These are phyloP conservation scores for Alethe diademata DNA, from an alignment of 2,113 vertebrate genomes.

Conservation along the genomic window DNA sequence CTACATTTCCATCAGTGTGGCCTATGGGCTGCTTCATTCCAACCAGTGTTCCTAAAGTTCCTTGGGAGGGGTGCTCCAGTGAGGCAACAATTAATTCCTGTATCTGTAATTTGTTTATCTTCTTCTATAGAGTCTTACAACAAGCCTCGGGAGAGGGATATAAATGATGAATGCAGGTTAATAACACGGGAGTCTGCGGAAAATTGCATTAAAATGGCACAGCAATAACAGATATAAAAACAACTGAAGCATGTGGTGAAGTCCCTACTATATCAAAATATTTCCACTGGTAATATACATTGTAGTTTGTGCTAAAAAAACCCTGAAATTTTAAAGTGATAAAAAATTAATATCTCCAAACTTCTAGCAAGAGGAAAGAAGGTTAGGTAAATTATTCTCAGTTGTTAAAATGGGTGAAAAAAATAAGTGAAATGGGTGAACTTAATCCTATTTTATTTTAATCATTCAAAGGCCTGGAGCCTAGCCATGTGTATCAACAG, in stretches of 20 bases:
- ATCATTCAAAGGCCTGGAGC: not conserved
- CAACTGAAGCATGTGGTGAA: conserved; percentile 15
- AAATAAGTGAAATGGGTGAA: not conserved
- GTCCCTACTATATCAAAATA: not conserved
- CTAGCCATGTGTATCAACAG: not conserved
- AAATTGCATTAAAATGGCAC: conserved; percentile 37
- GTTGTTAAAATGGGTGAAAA: not conserved
- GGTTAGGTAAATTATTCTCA: not conserved
- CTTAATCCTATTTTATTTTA: not conserved
- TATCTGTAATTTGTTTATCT: conserved; percentile 50
- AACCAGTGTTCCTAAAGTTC: not conserved
- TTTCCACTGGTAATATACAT: conserved; percentile 24
- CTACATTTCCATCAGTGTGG: not conserved
- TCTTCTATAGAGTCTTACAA: conserved; percentile 9
- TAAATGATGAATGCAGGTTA: conserved; percentile 57
- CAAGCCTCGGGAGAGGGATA: conserved; percentile 11
- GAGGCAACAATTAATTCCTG: conserved; percentile 35
- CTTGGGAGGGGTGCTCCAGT: not conserved
- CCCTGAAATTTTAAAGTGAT: not conserved
- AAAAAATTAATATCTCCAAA: not conserved
- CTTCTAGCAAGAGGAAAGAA: not conserved
- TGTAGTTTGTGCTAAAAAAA: not conserved
- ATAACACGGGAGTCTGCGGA: not conserved
- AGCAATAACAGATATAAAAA: conserved; percentile 33
- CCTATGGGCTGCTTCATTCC: not conserved